Evolutionary conservation across 2,888 invertebrate species (phyloP), one percentile per base, ranked within the genome.

Genomic region (Chrysina gloriosa): DNA sequence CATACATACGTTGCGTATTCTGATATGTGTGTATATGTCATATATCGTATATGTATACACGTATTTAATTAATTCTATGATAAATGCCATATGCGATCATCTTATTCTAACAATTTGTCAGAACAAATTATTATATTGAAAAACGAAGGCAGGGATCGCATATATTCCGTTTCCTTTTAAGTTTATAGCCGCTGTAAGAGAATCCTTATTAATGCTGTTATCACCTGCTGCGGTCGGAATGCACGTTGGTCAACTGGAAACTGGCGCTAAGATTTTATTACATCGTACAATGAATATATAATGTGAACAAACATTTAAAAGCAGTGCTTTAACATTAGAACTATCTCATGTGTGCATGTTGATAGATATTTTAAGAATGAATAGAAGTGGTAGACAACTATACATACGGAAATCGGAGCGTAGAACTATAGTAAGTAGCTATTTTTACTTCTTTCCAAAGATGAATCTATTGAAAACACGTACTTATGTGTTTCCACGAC

Each of bases 181-280:
- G 11, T 39, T 39, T 25, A 21, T 39, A 5, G 36, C 25, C 11
- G 63, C 39, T 11, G n/a, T 19, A 56, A 58, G 39, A 36, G 58
- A 58, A 58, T 58, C 45, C 56, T 67, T 69, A 69, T 64, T 70
- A 70, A 69, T 70, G 67, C 68, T 69, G 69, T 67, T 65, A 69
- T 69, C 71, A 68, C 71, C 71, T 70, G 71, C 71, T 71, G 70
- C 19, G 71, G 14, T 36, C 45, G 67, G 71, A 72, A 72, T 70
- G 70, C 66, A 47, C 64, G 63, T 65, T 70, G 70, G 71, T 70
- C 65, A 70, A 66, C 67, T 71, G 39, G 63, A 50, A 39, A 36
- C 39, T 23, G 67, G 67, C 61, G 67, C 67, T 67, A 58, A 39
- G 39, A 58, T 58, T 58, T 58, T 58, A 39, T 58, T 39, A 39